Evolutionary conservation across 2,888 invertebrate species (phyloP), one percentile per base, ranked within the genome.

Genomic region (Ophioninae sp.): DNA sequence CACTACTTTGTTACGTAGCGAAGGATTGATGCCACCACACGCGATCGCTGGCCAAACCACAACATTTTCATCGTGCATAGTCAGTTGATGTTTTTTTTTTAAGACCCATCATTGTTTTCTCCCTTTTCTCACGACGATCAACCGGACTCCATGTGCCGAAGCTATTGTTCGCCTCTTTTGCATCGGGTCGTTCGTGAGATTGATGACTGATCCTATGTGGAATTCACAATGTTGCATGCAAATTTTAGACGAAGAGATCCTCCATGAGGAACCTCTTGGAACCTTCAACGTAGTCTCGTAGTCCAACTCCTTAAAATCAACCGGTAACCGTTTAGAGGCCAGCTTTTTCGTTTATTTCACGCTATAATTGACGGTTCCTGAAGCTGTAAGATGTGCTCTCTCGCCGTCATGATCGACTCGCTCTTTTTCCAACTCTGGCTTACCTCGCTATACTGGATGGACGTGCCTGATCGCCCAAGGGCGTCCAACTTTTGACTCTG

Each of bases 51-150:
- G 79, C 84, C 83, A 85, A 73, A 86, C 85, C 84, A 79, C 69
- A 82, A 85, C 84, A 84, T 87, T 87, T 88, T 86, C 86, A 87
- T 88, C 88, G 85, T 87, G 84, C 87, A 87, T 85, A 86, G 85
- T 87, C 39, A 17, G 30, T 17, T n/a, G 30, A 30, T 30, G 2
- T 3, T 64, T 67, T 67, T 41, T 44, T 76, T 39, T 8, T 41
- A 23, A 23, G 41, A 8, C 65, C 70, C 10, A 59, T 59, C 20
- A 56, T 72, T 65, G 30, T 74, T 41, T 41, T 30, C 37, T 62
- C n/a, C 3, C 39, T n/a, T 64, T 81, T 57, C 13, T 67, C 20
- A 37, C 20, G 13, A 41, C 37, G 23, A 67, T 8, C 65, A n/a
- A 39, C 20, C 21, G 37, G n/a, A 20, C 44, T 17, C 30, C n/a